Evolutionary conservation across 2,797 vertebrate species (phyloP), one percentile per base, ranked within the genome.

Genomic region (Sardinella longiceps): DNA sequence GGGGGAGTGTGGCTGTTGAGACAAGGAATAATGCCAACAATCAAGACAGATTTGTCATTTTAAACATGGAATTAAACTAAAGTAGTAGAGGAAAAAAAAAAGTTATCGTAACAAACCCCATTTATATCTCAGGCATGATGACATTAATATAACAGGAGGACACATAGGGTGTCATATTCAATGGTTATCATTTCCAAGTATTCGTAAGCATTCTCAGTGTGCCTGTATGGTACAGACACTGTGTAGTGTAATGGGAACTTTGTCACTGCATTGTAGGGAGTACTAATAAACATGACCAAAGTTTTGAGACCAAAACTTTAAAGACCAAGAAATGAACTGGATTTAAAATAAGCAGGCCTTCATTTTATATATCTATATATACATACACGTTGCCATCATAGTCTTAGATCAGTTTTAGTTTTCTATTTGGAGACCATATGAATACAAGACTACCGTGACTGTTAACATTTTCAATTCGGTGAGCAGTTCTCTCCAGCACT

Each of bases 221-320:
- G 66, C 66, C 66, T 74, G 37, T 18, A 33, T 74, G 66, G 33
- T 77, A 77, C 70, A 77, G 37, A 77, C 70, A 74, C 66, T 74
- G 18, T 77, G 20, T 39, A 77, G 70, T 77, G 70, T 77, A 77
- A 77, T 23, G 33, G 70, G 70, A 77, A 77, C 5, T 77, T 77
- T 43, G 37, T 77, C 70, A 77, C 37, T 77, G 70, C 70, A 77
- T 77, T 77, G 70, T 77, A 77, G 37, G 70, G 70, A 77, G 33
- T 77, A 77, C 70, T 77, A 77, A 77, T 77, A 77, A 77, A 77
- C 37, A 88, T 33, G 50, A 95, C 94, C 94, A 95, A 95, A 95
- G 93, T 92, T 92, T 91, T 90, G 88, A 91, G 83, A 93, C 92
- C 94, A 94, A 95, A 94, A 92, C 88, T 88, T 83, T 83, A 84